Evolutionary conservation across 1,140 invertebrate species (phyloP), one percentile per base, ranked within the genome.

Genomic region (Drosophila pseudoananassae): DNA sequence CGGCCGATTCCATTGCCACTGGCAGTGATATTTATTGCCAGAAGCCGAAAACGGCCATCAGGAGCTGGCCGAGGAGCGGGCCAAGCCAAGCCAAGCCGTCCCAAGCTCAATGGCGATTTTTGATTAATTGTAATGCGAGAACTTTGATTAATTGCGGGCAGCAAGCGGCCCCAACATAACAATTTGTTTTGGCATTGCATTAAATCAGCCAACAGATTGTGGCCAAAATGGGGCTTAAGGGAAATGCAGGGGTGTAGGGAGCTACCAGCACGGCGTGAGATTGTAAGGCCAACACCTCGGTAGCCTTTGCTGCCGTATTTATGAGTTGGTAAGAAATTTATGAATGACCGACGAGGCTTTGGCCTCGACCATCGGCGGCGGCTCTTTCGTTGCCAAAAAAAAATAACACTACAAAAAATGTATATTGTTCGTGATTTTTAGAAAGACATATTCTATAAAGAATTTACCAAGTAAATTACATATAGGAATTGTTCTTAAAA

Each of bases 141-240:
- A 68, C 82, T 87, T 87, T 87, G 82, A 87, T 87, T 87, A 87
- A 87, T 87, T 87, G 82, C 82, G 70, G 70, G 65, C 69, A 66
- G 50, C 74, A 75, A 70, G 76, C 73, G 58, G 73, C 58, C 27
- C 51, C 63, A 78, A 78, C 75, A 88, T 88, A 87, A 87, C 83
- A 87, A 87, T 87, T 88, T 87, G 82, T 87, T 87, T 82, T 87
- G 78, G 78, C 78, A 75, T 87, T 87, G 82, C 81, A 85, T 85
- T 85, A 85, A 85, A 85, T 85, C 81, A 85, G 72, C 10, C 31
- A 29, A 6, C 10, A 27, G 38, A n/a, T 40, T 40, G 12, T 40
- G 38, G 38, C 38, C 38, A 15, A 23, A 4, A n/a, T 12, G 12
- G 56, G 4, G 5, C n/a, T 12, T 10, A 1, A n/a, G 9, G 29